Conservation (phyloP, 1,140 invertebrate genomes). For the Daktulosphaira vitifoliae region DNA sequence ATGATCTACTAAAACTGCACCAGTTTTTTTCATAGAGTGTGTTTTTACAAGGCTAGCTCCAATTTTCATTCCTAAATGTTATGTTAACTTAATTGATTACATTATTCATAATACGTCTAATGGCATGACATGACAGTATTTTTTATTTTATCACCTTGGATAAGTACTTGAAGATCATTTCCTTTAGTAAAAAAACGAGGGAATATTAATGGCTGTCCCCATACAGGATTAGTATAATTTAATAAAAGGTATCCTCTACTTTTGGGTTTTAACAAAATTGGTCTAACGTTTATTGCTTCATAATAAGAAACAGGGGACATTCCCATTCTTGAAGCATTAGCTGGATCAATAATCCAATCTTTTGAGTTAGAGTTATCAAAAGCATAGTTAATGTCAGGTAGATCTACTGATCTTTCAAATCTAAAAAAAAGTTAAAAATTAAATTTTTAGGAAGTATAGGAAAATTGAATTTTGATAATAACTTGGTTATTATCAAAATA, state of each 20-base stretch:
- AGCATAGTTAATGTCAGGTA: constrained; percentile 57
- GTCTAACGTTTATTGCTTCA: constrained; percentile 39
- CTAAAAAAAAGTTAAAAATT: constrained; percentile 6
- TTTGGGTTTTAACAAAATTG: constrained; percentile 47
- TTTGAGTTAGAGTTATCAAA: constrained; percentile 47
- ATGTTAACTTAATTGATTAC: no score
- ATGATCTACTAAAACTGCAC: constrained; percentile 58
- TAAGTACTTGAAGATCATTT: constrained; percentile 36
- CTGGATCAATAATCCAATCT: constrained; percentile 42
- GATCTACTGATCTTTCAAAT: constrained; percentile 37
- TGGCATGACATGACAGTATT: no score
- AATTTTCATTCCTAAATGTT: constrained; percentile 34
- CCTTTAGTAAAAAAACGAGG: constrained; percentile 47
- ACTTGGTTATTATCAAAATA: no score
- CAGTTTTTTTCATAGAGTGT: constrained; percentile 46
- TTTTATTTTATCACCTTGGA: no score
- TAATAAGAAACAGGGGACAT: constrained; percentile 40
- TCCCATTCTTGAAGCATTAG: constrained; percentile 40
- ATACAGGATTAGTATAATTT: constrained; percentile 47
- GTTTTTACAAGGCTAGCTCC: constrained; percentile 31
- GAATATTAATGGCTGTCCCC: constrained; percentile 51
- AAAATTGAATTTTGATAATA: no score
- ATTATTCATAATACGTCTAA: no score
- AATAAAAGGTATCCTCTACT: constrained; percentile 47
- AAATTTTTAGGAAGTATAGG: no score